Evolutionary conservation across 2,888 invertebrate species (phyloP), one percentile per base, ranked within the genome.

Genomic region (Malthinus seriepunctatus): DNA sequence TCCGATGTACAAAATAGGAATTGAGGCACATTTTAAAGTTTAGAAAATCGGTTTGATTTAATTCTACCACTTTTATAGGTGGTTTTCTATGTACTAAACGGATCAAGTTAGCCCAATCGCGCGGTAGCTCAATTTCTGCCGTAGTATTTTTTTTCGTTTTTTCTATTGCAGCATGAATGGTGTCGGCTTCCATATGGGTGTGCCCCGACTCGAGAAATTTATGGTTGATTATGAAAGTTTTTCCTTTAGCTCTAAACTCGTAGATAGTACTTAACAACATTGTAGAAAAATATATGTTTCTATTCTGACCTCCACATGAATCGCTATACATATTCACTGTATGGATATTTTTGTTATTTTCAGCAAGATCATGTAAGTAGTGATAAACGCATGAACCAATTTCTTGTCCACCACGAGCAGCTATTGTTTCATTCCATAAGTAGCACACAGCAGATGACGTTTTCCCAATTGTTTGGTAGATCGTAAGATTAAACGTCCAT

Each of bases 101-200:
- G 32, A 46, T 46, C 23, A 46, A 46, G 11, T 46, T 46, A 31
- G 31, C 32, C 46, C 46, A 46, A 32, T 46, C 46, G 32, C 33
- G 32, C 2, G 46, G 46, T 12, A 46, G 1, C 5, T 46, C 10
- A 12, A 46, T 33, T 33, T 46, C 32, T 8, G 46, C 32, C 1
- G 46, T 33, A 32, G 31, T 46, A 33, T n/a, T n/a, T n/a, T n/a
- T n/a, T n/a, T n/a, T n/a, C n/a, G n/a, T n/a, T n/a, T n/a, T n/a
- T n/a, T n/a, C n/a, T n/a, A n/a, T n/a, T n/a, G n/a, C n/a, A n/a
- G n/a, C n/a, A n/a, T n/a, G n/a, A n/a, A n/a, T n/a, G n/a, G n/a
- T n/a, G n/a, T n/a, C n/a, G n/a, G n/a, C n/a, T n/a, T n/a, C n/a
- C n/a, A n/a, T n/a, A n/a, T n/a, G n/a, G n/a, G n/a, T n/a, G n/a